Conservation (phyloP, 2,888 invertebrate genomes). For the Onthophagus sagittarius region DNA sequence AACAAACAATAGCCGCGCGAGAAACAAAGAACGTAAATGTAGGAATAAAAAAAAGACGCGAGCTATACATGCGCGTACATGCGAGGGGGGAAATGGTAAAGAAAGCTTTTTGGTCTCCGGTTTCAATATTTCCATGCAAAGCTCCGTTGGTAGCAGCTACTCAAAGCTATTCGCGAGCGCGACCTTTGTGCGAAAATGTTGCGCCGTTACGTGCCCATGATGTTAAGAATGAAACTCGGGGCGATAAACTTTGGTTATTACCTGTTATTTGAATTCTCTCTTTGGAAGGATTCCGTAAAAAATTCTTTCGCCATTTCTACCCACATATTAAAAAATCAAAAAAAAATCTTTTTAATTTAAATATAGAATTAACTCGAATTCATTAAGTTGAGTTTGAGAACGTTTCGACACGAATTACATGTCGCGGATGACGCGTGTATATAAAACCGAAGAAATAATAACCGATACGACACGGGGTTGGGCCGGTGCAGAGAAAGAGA, state of each 20-base stretch:
- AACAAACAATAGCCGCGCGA: background rate
- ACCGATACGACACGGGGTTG: background rate
- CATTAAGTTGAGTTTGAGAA: background rate
- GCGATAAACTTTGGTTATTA: background rate
- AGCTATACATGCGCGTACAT: no score
- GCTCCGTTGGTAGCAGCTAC: background rate
- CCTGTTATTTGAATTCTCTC: background rate
- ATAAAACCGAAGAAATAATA: background rate
- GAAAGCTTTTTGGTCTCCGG: background rate
- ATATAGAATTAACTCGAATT: background rate
- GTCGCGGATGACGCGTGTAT: background rate
- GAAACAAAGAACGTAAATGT: background rate
- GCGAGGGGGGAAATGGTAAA: background rate
- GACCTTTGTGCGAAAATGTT: background rate
- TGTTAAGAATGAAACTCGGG: background rate
- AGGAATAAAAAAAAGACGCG: background rate
- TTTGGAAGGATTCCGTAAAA: background rate
- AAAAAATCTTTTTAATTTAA: background rate
- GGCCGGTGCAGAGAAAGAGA: background rate
- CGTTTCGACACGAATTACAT: background rate
- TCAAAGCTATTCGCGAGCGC: background rate
- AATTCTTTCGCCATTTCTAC: background rate
- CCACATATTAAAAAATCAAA: background rate
- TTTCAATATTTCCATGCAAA: background rate
- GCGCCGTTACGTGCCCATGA: background rate